These are phyloP conservation scores for Glomeris maerens DNA, from an alignment of 1,140 invertebrate genomes.

Conservation along the genomic window DNA sequence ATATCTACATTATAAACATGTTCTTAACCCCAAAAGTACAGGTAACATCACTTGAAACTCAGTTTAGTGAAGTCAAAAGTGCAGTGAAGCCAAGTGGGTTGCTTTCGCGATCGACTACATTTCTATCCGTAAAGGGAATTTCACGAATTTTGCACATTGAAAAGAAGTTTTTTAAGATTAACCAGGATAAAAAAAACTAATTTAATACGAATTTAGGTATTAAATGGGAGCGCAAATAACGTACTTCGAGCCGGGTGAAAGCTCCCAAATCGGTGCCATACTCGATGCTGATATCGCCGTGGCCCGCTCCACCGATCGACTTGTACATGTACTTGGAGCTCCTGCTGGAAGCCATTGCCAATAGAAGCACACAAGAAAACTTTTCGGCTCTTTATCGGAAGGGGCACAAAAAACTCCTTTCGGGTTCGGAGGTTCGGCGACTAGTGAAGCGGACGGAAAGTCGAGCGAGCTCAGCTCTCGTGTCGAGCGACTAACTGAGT, in stretches of 20 bases:
- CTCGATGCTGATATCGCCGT: slow-evolving; percentile 81
- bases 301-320: slow-evolving; percentile 49
- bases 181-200: slow-evolving; percentile 8
- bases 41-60: too few species aligned
- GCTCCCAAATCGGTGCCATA: slow-evolving; percentile 81
- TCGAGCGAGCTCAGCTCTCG: background rate
- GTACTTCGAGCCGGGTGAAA: slow-evolving; percentile 83
- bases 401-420: background rate
- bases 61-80: too few species aligned
- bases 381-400: background rate
- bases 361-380: background rate
- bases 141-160: background rate
- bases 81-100: too few species aligned
- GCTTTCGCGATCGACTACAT: background rate
- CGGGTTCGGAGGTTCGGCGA: background rate
- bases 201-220: background rate
- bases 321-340: slow-evolving; percentile 79
- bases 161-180: slow-evolving; percentile 1
- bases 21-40: too few species aligned
- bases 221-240: slow-evolving; percentile 17
- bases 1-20: too few species aligned
- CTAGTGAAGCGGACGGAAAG: background rate
- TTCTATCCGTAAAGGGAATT: slow-evolving; percentile 7
- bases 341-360: slow-evolving; percentile 41
- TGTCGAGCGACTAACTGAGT: background rate